Conservation (phyloP, 2,797 vertebrate genomes). For the Sphenopsis melanotis region DNA sequence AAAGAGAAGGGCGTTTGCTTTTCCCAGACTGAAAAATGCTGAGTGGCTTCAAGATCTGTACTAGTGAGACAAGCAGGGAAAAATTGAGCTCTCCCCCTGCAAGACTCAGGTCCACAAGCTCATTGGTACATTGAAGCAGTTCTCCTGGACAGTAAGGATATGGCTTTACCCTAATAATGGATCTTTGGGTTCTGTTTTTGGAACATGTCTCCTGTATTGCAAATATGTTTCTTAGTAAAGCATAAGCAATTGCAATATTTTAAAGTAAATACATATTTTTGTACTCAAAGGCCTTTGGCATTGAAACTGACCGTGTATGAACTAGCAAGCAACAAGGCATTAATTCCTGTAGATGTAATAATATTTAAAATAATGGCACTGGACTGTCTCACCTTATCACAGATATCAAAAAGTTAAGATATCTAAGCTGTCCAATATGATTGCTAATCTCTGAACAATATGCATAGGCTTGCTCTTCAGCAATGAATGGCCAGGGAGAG, state of each 20-base stretch:
- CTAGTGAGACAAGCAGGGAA: not conserved
- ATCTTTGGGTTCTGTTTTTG: not conserved
- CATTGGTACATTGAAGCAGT: not conserved
- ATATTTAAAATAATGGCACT: not conserved
- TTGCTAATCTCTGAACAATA: not conserved
- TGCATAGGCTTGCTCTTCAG: not conserved
- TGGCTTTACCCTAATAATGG: not conserved
- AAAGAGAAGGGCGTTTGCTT: not conserved
- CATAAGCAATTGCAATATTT: not conserved
- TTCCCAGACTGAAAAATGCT: not conserved
- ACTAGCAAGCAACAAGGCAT: not conserved
- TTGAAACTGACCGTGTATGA: not conserved
- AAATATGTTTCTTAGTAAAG: not conserved
- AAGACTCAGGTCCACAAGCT: not conserved
- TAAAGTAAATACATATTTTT: not conserved
- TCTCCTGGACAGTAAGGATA: not conserved
- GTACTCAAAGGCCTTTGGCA: not conserved
- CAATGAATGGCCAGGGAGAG: not conserved
- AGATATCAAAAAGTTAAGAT: not conserved
- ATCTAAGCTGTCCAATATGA: not conserved
- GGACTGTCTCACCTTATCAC: not conserved
- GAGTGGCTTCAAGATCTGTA: not conserved
- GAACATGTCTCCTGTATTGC: not conserved
- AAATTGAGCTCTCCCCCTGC: accelerated
- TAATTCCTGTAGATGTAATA: not conserved